A percentile compares a stretch with the other conserved stretches of the same genome.
Evolutionary conservation across 2,888 invertebrate species (phyloP).

Genomic region (Mythimna albipuncta): DNA sequence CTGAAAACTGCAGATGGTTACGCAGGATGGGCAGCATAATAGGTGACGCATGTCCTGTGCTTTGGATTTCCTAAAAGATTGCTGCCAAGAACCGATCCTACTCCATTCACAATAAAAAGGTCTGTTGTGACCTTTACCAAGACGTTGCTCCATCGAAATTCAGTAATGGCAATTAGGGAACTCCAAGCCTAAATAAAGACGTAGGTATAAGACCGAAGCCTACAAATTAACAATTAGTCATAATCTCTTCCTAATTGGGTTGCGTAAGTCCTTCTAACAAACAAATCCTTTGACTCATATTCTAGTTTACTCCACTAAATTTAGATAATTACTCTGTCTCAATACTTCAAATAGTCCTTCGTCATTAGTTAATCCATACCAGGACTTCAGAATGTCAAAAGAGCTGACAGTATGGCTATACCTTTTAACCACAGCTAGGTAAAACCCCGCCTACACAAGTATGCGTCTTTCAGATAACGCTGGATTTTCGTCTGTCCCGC

Average conservation of each 20-base stretch:
- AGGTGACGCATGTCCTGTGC: no score
- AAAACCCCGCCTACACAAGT: constrained; percentile 46
- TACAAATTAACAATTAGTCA: constrained; percentile 15
- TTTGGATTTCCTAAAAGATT: neutral
- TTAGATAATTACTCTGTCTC: constrained; percentile 13
- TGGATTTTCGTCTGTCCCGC: constrained; percentile 45
- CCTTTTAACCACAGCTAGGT: constrained; percentile 17
- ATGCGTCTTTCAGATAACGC: constrained; percentile 62
- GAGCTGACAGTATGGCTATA: constrained; percentile 3
- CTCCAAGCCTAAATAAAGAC: constrained; percentile 10
- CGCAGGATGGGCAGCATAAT: no score
- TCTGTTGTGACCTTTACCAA: neutral
- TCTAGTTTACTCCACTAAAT: constrained; percentile 4
- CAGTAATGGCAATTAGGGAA: neutral
- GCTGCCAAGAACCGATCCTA: neutral
- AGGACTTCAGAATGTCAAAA: constrained; percentile 29
- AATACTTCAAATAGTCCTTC: constrained; percentile 16
- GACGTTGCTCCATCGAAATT: neutral
- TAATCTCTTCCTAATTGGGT: constrained; percentile 47
- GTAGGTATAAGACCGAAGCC: constrained; percentile 21
- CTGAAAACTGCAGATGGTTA: no score
- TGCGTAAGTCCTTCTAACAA: constrained; percentile 4
- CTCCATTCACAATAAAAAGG: neutral
- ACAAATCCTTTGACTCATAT: constrained; percentile 20
- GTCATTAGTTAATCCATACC: constrained; percentile 14